These are phyloP conservation scores for Rousettus leschenaultii DNA, from an alignment of 2,113 vertebrate species.

Conservation along the genomic window DNA sequence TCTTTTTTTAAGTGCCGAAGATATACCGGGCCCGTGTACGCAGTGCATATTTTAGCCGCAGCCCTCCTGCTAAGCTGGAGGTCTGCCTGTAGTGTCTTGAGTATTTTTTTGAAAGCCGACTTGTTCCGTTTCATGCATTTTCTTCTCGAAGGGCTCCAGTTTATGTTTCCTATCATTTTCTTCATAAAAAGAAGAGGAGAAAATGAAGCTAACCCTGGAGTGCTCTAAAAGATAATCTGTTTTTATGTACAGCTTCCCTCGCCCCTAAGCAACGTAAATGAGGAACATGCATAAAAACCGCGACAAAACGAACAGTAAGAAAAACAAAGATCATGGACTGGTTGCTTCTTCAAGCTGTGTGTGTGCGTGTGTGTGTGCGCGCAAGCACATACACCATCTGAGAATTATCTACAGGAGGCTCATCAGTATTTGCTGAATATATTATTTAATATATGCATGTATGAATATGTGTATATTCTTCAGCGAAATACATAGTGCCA, in stretches of 20 bases:
- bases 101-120: constrained; percentile 49
- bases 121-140: constrained; percentile 71
- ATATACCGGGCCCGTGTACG: constrained; percentile 25
- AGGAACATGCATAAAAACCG: constrained; percentile 80
- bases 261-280: constrained; percentile 80
- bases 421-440: neutral
- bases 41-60: neutral
- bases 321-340: constrained; percentile 53
- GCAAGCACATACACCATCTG: neutral
- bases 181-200: constrained; percentile 58
- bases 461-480: neutral
- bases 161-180: constrained; percentile 77
- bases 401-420: neutral
- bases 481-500: neutral
- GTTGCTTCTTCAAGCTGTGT: neutral
- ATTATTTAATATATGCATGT: neutral
- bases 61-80: constrained; percentile 63
- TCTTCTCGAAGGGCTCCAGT: constrained; percentile 76
- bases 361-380: neutral
- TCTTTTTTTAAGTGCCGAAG: constrained; percentile 76
- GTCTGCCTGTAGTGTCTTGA: constrained; percentile 51
- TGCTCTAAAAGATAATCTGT: constrained; percentile 83
- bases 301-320: constrained; percentile 73
- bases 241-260: constrained; percentile 80
- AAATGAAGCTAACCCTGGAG: constrained; percentile 77